A percentile compares a stretch with the other conserved stretches of the same genome.
Evolutionary conservation across 30 jellyfish, hydroid and myxozoan genomes (phyloP).

Genomic region (Mastigias papua): DNA sequence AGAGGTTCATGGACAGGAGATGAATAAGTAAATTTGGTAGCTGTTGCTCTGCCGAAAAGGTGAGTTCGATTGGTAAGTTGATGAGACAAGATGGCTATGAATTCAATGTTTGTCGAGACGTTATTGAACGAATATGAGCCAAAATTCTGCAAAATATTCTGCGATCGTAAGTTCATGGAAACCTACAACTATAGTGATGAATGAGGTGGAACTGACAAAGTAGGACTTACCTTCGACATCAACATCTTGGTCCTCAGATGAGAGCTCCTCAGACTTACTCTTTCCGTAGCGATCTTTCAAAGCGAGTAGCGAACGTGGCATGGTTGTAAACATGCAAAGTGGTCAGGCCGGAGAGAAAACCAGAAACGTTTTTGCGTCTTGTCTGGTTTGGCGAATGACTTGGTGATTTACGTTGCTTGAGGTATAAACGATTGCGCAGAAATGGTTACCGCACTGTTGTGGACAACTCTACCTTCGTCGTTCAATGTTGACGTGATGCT

Average conservation of each 20-base stretch:
- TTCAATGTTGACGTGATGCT: neutral
- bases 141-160: neutral
- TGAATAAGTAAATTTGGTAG: neutral
- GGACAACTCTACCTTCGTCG: neutral
- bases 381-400: constrained; percentile 25
- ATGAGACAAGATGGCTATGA: neutral
- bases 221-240: constrained; percentile 46
- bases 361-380: constrained; percentile 5
- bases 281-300: constrained; percentile 54
- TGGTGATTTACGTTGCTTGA: constrained; percentile 6
- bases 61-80: neutral
- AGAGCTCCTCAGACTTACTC: constrained; percentile 4
- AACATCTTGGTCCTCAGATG: constrained; percentile 45
- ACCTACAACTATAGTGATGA: too few species aligned
- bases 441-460: neutral
- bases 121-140: neutral
- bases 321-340: neutral
- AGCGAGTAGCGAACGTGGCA: constrained; percentile 64
- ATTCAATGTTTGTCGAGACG: neutral
- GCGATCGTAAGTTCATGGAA: too few species aligned
- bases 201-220: too few species aligned
- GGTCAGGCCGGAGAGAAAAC: constrained; percentile 23
- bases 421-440: constrained; percentile 14
- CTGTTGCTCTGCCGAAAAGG: neutral
- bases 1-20: neutral